Evolutionary conservation across 2,888 invertebrate genomes (phyloP), one percentile per base, ranked within the genome.

Genomic region (Andrena minutula): DNA sequence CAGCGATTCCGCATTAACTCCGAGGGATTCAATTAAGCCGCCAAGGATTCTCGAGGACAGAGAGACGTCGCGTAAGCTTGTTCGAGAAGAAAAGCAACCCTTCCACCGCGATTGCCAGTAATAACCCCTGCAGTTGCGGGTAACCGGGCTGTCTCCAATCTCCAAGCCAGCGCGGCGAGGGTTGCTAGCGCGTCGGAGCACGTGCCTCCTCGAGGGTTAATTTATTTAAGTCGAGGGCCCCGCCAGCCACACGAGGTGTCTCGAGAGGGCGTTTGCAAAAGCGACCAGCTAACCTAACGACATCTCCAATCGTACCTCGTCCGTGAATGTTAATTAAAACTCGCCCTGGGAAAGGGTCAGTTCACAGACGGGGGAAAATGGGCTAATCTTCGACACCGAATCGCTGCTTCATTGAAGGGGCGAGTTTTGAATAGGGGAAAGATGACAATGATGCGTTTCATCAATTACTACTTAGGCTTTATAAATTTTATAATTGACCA

Each of bases 161-260:
- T 30, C 51, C 26, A 10, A n/a, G n/a, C 30, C 23, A 41, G 6
- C n/a, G 66, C 53, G 61, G 66, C 78, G 72, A 70, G 83, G 77
- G 82, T 35, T 53, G 75, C 23, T 66, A 30, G 47, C 69, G 73
- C 69, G 73, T 78, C 75, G 47, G 35, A 74, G 77, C 89, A 83
- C 85, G 85, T 79, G 86, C 79, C 89, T 77, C 72, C 70, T 86
- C 73, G 79, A 87, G 88, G 86, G 89, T 89, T 89, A 89, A 90
- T 87, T 86, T 77, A 56, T 77, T 82, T 82, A 73, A 70, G 72
- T 81, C 61, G 69, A 82, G 82, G 72, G 58, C 47, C 12, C 20
- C 60, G 77, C 77, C 83, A 70, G 53, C 35, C 72, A 58, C 76
- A 61, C 75, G 26, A 70, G 58, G 70, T 80, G 75, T 82, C 80